Evolutionary conservation across 2,113 vertebrate species (phyloP).

Genomic region (Casuarius casuarius): DNA sequence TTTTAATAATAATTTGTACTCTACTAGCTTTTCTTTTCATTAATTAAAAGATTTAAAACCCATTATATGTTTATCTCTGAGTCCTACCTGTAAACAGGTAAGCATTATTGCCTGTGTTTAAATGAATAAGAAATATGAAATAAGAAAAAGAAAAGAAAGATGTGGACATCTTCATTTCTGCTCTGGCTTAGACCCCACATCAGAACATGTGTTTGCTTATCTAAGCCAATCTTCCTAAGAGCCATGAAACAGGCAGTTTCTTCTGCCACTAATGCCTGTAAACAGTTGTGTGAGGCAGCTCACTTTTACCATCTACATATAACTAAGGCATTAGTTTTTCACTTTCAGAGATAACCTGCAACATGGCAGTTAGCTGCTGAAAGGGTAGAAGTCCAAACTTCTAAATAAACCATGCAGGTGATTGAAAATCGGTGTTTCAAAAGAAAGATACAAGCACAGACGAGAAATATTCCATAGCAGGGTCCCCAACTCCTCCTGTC

Average conservation of each 20-base stretch:
- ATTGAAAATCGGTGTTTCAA: not conserved
- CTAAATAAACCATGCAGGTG: not conserved
- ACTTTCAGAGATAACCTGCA: not conserved
- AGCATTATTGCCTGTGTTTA: not conserved
- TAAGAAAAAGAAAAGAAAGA: not conserved
- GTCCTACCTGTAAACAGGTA: not conserved
- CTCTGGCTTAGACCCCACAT: not conserved
- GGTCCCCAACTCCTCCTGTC: not conserved
- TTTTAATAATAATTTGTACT: not conserved
- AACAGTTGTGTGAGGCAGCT: not conserved
- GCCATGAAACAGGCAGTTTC: not conserved
- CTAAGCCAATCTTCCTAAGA: not conserved
- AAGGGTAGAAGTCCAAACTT: not conserved
- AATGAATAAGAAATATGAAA: not conserved
- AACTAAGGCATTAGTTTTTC: not conserved
- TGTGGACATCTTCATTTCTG: not conserved
- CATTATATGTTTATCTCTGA: not conserved
- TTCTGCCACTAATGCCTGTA: not conserved
- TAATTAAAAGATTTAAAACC: not conserved
- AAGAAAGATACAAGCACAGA: not conserved
- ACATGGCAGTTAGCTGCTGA: not conserved
- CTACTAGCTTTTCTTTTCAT: not conserved
- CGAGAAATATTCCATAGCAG: not conserved
- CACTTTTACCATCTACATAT: not conserved
- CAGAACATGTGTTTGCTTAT: not conserved